Evolutionary conservation across 2,888 invertebrate species (phyloP).

Genomic region (Gonocerus acuteangulatus): DNA sequence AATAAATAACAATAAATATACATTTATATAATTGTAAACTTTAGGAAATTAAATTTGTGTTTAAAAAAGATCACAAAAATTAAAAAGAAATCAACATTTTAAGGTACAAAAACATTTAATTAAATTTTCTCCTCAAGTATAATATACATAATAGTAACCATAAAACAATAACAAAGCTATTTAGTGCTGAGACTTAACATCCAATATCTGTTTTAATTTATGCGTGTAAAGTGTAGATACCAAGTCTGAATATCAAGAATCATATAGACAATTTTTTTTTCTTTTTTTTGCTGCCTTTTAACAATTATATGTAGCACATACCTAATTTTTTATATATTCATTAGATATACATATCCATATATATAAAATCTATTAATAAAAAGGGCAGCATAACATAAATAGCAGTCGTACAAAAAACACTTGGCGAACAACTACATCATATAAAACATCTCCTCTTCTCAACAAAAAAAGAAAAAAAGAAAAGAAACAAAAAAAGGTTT

Average conservation of each 20-base stretch:
- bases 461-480: background rate
- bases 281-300: background rate
- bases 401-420: slow-evolving; percentile 24
- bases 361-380: slow-evolving; percentile 24
- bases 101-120: slow-evolving; percentile 18
- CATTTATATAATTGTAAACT: slow-evolving; percentile 6
- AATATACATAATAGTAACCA: slow-evolving; percentile 10
- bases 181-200: slow-evolving; percentile 1
- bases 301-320: slow-evolving; percentile 8
- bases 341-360: slow-evolving; percentile 12
- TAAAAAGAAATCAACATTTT: slow-evolving; percentile 3
- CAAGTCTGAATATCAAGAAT: slow-evolving; percentile 13
- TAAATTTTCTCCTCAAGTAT: slow-evolving; percentile 2
- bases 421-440: slow-evolving; percentile 10
- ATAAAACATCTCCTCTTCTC: background rate
- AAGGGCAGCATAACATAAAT: slow-evolving; percentile 23
- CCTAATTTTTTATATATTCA: slow-evolving; percentile 5
- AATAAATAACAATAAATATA: slow-evolving; percentile 17
- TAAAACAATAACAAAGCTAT: slow-evolving; percentile 17
- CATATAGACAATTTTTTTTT: slow-evolving; percentile 13
- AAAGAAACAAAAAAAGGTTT: too few species aligned
- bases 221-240: slow-evolving; percentile 15
- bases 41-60: slow-evolving; percentile 9
- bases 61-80: slow-evolving; percentile 6
- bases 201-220: slow-evolving; percentile 10